Evolutionary conservation across 2,113 vertebrate species (phyloP).

Genomic region (Centropristis striata): DNA sequence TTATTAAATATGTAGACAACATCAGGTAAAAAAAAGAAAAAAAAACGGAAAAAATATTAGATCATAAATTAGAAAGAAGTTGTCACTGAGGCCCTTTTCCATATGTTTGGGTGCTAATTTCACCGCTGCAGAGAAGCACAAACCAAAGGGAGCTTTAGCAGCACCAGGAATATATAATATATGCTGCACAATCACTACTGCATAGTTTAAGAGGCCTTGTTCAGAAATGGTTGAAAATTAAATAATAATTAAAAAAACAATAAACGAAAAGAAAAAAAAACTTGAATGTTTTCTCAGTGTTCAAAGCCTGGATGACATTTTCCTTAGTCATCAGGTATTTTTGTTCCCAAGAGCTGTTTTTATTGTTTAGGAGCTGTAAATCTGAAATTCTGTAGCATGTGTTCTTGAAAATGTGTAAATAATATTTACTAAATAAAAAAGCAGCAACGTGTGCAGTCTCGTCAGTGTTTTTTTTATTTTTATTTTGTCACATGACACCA

Average conservation of each 20-base stretch:
- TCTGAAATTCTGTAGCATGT: constrained; percentile 85
- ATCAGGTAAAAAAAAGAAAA: constrained; percentile 65
- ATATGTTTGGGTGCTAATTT: constrained; percentile 84
- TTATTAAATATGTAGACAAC: constrained; percentile 62
- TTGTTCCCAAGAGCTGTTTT: constrained; percentile 73
- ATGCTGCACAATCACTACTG: constrained; percentile 87
- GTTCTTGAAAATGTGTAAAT: constrained; percentile 84
- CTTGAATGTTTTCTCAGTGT: constrained; percentile 86
- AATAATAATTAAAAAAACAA: constrained; percentile 31
- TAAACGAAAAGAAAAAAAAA: constrained; percentile 62
- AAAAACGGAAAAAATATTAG: constrained; percentile 39
- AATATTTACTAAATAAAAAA: constrained; percentile 86
- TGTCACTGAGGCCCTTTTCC: constrained; percentile 71
- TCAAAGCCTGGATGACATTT: constrained; percentile 76
- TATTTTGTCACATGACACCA: constrained; percentile 32
- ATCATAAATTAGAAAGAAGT: constrained; percentile 60
- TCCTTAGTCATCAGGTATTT: constrained; percentile 70
- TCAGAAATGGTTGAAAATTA: constrained; percentile 65
- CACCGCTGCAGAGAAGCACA: constrained; percentile 86
- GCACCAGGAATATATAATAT: constrained; percentile 77
- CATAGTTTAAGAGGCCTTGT: constrained; percentile 84
- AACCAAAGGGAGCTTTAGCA: constrained; percentile 87
- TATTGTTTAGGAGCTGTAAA: constrained; percentile 80
- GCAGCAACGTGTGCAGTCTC: constrained; percentile 26
- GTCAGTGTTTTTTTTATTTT: not conserved